Conservation (phyloP, 1,140 invertebrate genomes). For the Ephestia elutella region DNA sequence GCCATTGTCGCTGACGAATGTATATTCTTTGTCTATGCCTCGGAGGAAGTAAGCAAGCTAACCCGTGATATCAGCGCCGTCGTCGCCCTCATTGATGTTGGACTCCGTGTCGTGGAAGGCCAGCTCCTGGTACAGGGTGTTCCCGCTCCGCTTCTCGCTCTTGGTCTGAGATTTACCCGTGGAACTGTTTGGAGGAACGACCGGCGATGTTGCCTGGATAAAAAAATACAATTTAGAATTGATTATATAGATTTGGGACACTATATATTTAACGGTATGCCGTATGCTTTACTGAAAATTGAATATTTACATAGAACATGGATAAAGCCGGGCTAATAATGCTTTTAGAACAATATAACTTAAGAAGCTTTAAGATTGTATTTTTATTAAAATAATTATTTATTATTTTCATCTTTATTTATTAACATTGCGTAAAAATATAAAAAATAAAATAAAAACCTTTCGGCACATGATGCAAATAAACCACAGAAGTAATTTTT, state of each 20-base stretch:
- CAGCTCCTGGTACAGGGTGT: constrained; percentile 93
- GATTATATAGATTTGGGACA: background rate
- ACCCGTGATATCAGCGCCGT: constrained; percentile 92
- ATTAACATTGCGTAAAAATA: too few species aligned
- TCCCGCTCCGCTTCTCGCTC: constrained; percentile 90
- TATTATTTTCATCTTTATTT: too few species aligned
- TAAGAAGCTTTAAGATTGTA: too few species aligned
- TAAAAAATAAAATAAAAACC: too few species aligned
- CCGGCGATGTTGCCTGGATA: constrained; percentile 72
- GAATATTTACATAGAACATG: too few species aligned
- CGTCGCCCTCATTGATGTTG: constrained; percentile 85
- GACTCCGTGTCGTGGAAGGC: constrained; percentile 91
- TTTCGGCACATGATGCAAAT: too few species aligned
- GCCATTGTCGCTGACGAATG: constrained; percentile 97
- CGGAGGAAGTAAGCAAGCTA: constrained; percentile 3
- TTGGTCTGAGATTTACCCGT: constrained; percentile 84
- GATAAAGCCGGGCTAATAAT: too few species aligned
- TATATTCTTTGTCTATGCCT: constrained; percentile 80
- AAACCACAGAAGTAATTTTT: too few species aligned
- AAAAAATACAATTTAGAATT: background rate
- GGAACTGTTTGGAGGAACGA: constrained; percentile 72
- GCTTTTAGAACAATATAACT: too few species aligned
- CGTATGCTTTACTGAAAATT: too few species aligned
- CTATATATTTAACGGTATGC: background rate
- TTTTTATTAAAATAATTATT: too few species aligned